Evolutionary conservation across 1,140 invertebrate genomes (phyloP).

Genomic region (Orchestia grillus): DNA sequence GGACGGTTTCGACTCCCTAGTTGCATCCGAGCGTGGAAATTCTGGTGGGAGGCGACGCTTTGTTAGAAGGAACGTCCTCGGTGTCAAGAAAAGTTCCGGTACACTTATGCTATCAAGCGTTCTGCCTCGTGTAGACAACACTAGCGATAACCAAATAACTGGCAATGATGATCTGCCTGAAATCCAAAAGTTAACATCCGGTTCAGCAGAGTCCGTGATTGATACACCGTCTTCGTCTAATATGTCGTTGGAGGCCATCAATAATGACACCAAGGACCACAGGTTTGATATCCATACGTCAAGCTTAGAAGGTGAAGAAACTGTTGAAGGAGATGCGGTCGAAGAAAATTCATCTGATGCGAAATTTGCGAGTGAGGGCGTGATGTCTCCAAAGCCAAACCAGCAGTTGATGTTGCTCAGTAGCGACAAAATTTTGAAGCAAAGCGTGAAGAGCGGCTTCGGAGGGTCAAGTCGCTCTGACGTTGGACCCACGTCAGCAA

Average conservation of each 20-base stretch:
- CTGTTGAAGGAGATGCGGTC: neutral
- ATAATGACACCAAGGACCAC: neutral
- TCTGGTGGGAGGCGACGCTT: neutral
- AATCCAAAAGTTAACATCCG: neutral
- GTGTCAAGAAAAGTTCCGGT: neutral
- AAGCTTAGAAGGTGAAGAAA: neutral
- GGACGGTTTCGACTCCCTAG: constrained; percentile 19
- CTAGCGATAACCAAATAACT: neutral
- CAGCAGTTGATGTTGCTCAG: neutral
- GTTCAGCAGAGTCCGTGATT: neutral
- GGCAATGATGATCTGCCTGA: neutral
- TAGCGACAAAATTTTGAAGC: neutral
- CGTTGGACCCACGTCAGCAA: neutral
- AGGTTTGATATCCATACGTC: neutral
- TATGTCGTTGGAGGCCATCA: neutral
- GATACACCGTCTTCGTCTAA: neutral
- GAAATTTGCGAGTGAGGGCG: neutral
- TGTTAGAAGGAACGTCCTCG: constrained; percentile 9
- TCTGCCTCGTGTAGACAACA: neutral
- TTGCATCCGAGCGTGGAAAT: neutral
- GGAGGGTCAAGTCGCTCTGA: neutral
- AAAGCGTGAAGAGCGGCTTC: neutral
- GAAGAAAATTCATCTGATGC: neutral
- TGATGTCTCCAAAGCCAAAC: neutral
- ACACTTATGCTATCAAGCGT: neutral